phyloP scores from a whole-genome alignment of 1,140 invertebrate genomes.

The Megathymus violae region DNA sequence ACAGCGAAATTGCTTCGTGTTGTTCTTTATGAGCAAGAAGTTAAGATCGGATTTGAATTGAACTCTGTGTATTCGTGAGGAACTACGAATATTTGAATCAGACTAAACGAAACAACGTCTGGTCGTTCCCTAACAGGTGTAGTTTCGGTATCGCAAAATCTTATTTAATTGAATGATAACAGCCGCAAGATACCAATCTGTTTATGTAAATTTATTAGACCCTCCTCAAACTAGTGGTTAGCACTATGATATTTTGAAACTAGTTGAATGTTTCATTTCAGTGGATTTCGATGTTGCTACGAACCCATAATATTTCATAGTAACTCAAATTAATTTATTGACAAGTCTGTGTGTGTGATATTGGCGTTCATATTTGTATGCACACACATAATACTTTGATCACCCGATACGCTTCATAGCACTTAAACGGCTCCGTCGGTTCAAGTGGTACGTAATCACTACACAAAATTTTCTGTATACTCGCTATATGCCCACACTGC shows the following conservation, averaged over 20 bases:
- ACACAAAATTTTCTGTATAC: too few species aligned
- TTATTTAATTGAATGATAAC: conserved; percentile 82
- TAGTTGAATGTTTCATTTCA: conserved; percentile 50
- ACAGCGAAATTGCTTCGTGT: neutral
- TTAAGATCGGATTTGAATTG: neutral
- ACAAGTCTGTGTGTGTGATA: too few species aligned
- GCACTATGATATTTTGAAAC: conserved; percentile 38
- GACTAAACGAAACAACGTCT: conserved; percentile 23
- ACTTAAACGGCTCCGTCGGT: too few species aligned
- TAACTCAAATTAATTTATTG: too few species aligned
- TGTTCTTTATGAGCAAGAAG: neutral
- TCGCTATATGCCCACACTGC: too few species aligned
- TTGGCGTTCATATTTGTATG: too few species aligned
- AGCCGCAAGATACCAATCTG: conserved; percentile 72
- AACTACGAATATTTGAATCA: conserved; percentile 14
- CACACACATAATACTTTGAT: too few species aligned
- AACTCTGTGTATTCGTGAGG: neutral
- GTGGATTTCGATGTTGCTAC: conserved; percentile 27
- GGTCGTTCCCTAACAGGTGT: conserved; percentile 49
- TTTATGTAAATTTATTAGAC: conserved; percentile 80
- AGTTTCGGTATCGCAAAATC: conserved; percentile 67
- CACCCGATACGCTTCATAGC: too few species aligned
- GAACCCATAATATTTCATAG: too few species aligned
- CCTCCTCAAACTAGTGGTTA: conserved; percentile 62
- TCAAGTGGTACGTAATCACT: too few species aligned